A percentile compares a stretch with the other conserved stretches of the same genome.
Evolutionary conservation across 2,113 vertebrate genomes (phyloP).

Genomic region (Anseranas semipalmata): DNA sequence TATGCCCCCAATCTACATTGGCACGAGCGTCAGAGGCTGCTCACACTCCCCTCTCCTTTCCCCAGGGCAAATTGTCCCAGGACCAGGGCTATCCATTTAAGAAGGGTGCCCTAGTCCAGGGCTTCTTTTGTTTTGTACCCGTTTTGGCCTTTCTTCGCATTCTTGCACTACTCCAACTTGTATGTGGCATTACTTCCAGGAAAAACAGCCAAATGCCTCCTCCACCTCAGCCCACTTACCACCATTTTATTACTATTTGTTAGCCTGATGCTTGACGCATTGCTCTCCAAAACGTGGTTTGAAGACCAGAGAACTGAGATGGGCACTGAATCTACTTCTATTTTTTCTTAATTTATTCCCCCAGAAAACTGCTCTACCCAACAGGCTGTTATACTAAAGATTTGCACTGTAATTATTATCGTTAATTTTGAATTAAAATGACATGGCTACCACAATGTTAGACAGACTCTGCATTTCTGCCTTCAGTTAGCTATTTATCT

Average conservation of each 20-base stretch:
- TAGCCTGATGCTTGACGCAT: background rate
- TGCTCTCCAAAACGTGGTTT: background rate
- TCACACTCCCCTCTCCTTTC: background rate
- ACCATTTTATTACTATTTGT: background rate
- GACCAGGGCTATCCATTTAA: background rate
- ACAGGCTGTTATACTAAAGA: background rate
- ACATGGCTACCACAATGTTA: background rate
- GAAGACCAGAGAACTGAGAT: background rate
- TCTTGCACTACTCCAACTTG: background rate
- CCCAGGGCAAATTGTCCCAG: fast-evolving
- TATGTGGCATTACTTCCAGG: background rate
- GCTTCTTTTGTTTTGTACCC: background rate
- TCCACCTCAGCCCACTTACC: background rate
- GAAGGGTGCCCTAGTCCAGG: background rate
- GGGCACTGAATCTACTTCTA: background rate
- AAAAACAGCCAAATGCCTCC: background rate
- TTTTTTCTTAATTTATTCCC: background rate
- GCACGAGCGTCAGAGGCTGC: background rate
- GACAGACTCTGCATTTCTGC: background rate
- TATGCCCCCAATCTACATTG: fast-evolving
- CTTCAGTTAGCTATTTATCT: background rate
- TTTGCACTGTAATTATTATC: background rate
- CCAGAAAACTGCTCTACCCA: background rate
- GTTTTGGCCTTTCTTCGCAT: background rate
- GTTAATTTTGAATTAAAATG: background rate